Conservation (phyloP, 64 coral and sea anemone genomes). For the Stylophora pistillata region DNA sequence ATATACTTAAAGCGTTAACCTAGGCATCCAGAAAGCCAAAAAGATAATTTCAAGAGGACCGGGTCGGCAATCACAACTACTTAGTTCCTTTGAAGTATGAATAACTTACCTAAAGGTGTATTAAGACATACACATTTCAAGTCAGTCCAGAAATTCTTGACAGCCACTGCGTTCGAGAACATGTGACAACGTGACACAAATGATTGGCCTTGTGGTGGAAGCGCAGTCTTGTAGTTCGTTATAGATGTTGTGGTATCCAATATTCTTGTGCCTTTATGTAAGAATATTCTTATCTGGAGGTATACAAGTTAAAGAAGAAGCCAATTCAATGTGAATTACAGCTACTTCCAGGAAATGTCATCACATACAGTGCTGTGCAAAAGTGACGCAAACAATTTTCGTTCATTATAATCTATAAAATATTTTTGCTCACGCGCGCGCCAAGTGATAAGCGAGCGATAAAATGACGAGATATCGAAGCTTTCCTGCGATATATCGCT, state of each 20-base stretch:
- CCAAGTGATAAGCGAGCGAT: too few species aligned
- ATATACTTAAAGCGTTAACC: too few species aligned
- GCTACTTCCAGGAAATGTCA: not conserved
- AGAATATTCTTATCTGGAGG: conserved; percentile 46
- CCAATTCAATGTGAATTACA: not conserved
- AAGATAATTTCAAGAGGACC: too few species aligned
- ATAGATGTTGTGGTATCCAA: conserved; percentile 58
- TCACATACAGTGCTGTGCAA: too few species aligned
- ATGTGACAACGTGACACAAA: conserved; percentile 32
- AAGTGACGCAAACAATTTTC: too few species aligned
- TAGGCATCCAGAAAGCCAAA: too few species aligned
- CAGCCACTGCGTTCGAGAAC: conserved; percentile 43
- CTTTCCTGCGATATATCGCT: too few species aligned
- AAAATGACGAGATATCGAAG: not conserved
- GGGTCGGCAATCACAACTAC: too few species aligned
- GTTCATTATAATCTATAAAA: too few species aligned
- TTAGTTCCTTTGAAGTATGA: not conserved
- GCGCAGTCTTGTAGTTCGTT: conserved; percentile 10
- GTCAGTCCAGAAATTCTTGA: conserved; percentile 65
- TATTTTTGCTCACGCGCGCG: too few species aligned
- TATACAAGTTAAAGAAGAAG: not conserved
- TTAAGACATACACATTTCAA: conserved; percentile 76
- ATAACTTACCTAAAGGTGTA: conserved; percentile 59
- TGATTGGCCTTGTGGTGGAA: conserved; percentile 10
- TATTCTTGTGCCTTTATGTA: conserved; percentile 46